Percentiles rank a stretch among this genome's conserved stretches.
Conservation (phyloP, 1,140 invertebrate genomes). For the Bombus affinis region DNA sequence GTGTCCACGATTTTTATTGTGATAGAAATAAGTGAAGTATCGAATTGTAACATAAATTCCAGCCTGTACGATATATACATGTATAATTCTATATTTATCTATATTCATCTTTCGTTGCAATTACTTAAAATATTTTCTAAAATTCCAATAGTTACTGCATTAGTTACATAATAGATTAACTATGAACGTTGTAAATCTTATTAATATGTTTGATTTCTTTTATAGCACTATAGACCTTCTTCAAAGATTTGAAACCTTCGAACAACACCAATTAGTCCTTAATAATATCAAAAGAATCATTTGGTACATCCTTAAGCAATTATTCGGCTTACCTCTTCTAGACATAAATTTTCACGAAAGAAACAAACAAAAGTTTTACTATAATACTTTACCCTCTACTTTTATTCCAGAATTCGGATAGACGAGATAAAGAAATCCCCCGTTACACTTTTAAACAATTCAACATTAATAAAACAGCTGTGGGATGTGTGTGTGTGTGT, state of each 20-base stretch:
- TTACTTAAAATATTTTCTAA: neutral
- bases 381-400: neutral
- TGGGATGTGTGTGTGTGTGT: no score
- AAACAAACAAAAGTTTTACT: neutral
- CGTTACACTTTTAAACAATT: neutral
- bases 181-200: no score
- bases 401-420: fast-evolving
- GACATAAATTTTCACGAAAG: fast-evolving
- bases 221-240: no score
- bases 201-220: no score
- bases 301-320: neutral
- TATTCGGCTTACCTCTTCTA: fast-evolving
- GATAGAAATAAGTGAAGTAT: no score
- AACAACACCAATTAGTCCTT: neutral
- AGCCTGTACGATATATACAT: no score
- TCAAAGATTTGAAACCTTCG: neutral
- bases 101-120: neutral
- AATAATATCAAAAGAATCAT: neutral
- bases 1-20: neutral
- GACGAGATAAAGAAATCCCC: neutral
- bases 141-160: neutral
- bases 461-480: neutral
- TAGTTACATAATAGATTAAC: fast-evolving
- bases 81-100: neutral
- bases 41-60: no score